These are phyloP conservation scores for Petrocephalus microphthalmus DNA, from an alignment of 2,113 vertebrate species.

Conservation along the genomic window DNA sequence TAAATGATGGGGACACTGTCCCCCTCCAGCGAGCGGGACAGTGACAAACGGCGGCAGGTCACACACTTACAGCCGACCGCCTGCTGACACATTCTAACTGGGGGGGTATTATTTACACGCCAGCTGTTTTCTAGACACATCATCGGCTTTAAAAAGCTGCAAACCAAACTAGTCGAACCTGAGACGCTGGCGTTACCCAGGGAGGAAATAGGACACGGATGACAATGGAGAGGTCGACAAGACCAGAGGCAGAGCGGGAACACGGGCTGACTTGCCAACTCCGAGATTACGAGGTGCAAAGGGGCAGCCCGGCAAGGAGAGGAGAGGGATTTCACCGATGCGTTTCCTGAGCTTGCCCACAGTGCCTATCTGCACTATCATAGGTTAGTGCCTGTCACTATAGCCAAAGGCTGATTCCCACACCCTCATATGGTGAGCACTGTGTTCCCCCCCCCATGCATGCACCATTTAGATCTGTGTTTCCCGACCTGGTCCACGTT, in stretches of 20 bases:
- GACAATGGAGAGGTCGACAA: not conserved
- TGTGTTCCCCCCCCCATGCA: not conserved
- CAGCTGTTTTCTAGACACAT: constrained; percentile 40
- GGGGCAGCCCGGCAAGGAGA: not conserved
- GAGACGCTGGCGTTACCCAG: not conserved
- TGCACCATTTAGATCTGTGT: not conserved
- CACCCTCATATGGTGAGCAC: not conserved
- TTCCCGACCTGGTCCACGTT: not conserved
- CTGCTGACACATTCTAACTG: constrained; percentile 27
- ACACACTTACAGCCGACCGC: constrained; percentile 35
- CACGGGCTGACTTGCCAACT: not conserved
- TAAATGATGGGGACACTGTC: not conserved
- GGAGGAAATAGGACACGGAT: not conserved
- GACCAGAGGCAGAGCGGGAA: not conserved
- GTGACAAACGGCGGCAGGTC: not conserved
- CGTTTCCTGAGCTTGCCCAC: not conserved
- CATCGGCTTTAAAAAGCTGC: not conserved
- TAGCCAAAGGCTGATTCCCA: not conserved
- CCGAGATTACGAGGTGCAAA: not conserved
- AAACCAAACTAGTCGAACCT: not conserved
- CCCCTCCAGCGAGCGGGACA: not conserved
- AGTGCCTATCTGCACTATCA: not conserved
- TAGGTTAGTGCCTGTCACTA: not conserved
- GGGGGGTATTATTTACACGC: constrained; percentile 39
- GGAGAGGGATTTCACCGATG: too few species aligned